Conservation (phyloP, 2,888 invertebrate genomes). For the Hyposoter dolosus region DNA sequence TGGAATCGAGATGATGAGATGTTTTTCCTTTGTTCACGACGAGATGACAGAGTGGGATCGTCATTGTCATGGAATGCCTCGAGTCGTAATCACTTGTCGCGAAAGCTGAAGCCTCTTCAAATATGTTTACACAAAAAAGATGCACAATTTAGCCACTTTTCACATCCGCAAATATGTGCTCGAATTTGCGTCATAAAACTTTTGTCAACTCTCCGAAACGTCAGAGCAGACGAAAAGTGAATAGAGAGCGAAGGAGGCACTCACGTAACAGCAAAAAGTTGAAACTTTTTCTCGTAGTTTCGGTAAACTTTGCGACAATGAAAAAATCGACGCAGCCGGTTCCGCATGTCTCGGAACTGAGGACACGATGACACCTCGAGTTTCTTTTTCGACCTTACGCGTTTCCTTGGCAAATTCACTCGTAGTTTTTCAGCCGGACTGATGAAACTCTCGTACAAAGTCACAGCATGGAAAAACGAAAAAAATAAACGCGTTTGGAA, state of each 20-base stretch:
- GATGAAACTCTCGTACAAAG: background rate
- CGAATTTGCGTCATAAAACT: background rate
- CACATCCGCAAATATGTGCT: background rate
- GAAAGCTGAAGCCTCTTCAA: background rate
- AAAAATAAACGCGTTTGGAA: background rate
- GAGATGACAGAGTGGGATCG: conserved; percentile 53
- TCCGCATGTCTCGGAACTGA: conserved; percentile 12
- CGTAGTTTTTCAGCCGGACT: background rate
- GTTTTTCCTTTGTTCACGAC: conserved; percentile 33
- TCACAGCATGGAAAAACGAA: background rate
- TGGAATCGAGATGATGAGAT: conserved; percentile 15
- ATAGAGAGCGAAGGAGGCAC: background rate
- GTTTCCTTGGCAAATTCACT: background rate
- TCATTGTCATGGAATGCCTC: conserved; percentile 58
- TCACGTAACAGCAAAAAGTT: conserved; percentile 14
- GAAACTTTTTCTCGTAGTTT: background rate
- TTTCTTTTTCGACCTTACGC: background rate
- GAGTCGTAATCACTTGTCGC: background rate
- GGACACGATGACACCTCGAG: background rate
- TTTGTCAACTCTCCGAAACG: background rate
- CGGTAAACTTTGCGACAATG: conserved; percentile 13
- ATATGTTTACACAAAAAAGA: background rate
- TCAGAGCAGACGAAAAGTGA: background rate
- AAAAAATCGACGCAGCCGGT: conserved; percentile 11
- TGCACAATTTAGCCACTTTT: background rate